A percentile compares a stretch with the other conserved stretches of the same genome.
Conservation (phyloP, 2,113 vertebrate species). For the Salminus brasiliensis region DNA sequence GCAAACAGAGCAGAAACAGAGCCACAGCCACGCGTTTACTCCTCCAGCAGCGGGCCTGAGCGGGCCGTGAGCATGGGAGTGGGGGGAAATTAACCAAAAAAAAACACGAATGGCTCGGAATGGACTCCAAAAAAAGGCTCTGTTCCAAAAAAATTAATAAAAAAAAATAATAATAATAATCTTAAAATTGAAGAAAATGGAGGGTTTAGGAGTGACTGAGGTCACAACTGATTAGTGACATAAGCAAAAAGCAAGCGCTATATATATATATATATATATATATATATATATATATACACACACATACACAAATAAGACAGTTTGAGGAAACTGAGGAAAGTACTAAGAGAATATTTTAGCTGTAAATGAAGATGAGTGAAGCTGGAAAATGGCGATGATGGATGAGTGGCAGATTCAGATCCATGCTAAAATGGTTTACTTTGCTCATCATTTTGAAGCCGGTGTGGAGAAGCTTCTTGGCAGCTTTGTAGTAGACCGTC, state of each 20-base stretch:
- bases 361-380: neutral
- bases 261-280: too few species aligned
- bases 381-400: neutral
- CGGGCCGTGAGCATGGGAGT: slow-evolving; percentile 67
- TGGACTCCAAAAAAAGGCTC: slow-evolving; percentile 13
- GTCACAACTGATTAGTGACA: neutral
- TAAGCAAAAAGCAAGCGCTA: neutral
- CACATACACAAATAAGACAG: too few species aligned
- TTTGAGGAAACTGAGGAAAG: neutral
- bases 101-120: slow-evolving; percentile 10
- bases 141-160: neutral
- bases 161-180: neutral
- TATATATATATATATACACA: too few species aligned
- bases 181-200: too few species aligned
- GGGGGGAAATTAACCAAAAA: neutral
- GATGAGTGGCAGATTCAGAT: neutral
- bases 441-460: slow-evolving; percentile 99
- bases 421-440: slow-evolving; percentile 76
- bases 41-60: slow-evolving; percentile 58
- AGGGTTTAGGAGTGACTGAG: too few species aligned
- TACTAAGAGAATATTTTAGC: too few species aligned
- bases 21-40: slow-evolving; percentile 76
- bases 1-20: slow-evolving; percentile 84
- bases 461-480: slow-evolving; percentile 97
- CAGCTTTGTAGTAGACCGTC: slow-evolving; percentile 97